phyloP scores from a whole-genome alignment of 2,797 vertebrate species.

The Echeneis naucrates region DNA sequence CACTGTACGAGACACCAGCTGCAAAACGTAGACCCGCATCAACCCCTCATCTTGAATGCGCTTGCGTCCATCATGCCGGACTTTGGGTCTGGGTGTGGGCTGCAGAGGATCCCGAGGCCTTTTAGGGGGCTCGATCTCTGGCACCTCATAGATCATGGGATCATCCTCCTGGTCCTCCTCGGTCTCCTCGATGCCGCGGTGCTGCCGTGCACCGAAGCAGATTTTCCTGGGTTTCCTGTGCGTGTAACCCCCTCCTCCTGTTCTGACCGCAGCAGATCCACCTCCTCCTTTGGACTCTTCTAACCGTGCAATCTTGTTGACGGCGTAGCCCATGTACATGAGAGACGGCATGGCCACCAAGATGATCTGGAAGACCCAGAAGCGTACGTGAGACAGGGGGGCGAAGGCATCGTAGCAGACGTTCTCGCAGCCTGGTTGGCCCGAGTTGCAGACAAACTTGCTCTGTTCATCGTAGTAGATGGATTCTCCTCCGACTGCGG shows the following conservation, averaged over 20 bases:
- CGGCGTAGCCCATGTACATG: constrained; percentile 95
- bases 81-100: constrained; percentile 86
- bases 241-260: constrained; percentile 85
- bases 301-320: constrained; percentile 94
- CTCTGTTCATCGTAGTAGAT: constrained; percentile 99
- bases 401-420: constrained; percentile 98
- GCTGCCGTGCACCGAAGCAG: constrained; percentile 86
- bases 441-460: constrained; percentile 98
- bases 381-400: constrained; percentile 95
- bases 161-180: constrained; percentile 89
- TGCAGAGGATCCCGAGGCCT: constrained; percentile 86
- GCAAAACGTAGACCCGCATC: constrained; percentile 96
- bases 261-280: constrained; percentile 72
- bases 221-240: constrained; percentile 86
- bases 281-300: constrained; percentile 85
- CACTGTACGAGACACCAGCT: constrained; percentile 91
- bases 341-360: constrained; percentile 94
- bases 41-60: constrained; percentile 94
- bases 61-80: constrained; percentile 91
- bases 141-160: constrained; percentile 92
- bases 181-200: constrained; percentile 77
- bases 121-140: constrained; percentile 89
- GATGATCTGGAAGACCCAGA: constrained; percentile 99
- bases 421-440: constrained; percentile 97
- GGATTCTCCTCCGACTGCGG: constrained; percentile 97